Conservation (phyloP, 1,140 invertebrate genomes). For the Ceratosolen fusciceps region DNA sequence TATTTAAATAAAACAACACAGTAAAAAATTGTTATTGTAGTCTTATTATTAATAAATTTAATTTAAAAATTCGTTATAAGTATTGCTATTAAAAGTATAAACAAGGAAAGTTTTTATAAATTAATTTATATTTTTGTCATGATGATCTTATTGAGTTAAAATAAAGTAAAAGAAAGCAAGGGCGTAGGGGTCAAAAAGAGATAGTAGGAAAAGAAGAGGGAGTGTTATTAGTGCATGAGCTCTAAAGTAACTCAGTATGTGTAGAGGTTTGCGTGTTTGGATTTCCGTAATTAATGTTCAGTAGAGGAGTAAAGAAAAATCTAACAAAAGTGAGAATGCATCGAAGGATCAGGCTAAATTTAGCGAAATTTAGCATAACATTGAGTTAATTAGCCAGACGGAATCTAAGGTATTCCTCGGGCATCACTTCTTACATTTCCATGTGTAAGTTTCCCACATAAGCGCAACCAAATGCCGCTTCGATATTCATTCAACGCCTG, state of each 20-base stretch:
- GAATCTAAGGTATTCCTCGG: conserved; percentile 61
- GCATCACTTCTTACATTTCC: conserved; percentile 1
- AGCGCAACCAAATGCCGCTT: neutral
- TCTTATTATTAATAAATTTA: no score
- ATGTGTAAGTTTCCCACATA: conserved; percentile 9
- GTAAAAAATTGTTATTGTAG: no score
- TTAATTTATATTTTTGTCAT: no score
- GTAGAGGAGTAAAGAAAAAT: neutral
- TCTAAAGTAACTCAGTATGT: neutral
- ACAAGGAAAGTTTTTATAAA: no score
- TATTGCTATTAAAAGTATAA: no score
- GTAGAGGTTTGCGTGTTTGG: neutral
- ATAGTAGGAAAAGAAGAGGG: neutral
- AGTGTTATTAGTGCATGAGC: conserved; percentile 14
- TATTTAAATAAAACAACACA: no score
- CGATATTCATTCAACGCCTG: conserved; percentile 63
- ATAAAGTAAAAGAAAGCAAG: neutral
- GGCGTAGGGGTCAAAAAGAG: neutral
- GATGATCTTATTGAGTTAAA: neutral
- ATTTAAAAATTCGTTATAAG: no score
- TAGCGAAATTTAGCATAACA: conserved; percentile 62
- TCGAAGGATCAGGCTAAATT: conserved; percentile 54
- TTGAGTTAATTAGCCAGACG: conserved; percentile 62
- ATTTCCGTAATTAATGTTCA: conserved; percentile 30
- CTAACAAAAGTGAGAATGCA: neutral